phyloP scores from a whole-genome alignment of 1,140 invertebrate genomes.

The Musca domestica region DNA sequence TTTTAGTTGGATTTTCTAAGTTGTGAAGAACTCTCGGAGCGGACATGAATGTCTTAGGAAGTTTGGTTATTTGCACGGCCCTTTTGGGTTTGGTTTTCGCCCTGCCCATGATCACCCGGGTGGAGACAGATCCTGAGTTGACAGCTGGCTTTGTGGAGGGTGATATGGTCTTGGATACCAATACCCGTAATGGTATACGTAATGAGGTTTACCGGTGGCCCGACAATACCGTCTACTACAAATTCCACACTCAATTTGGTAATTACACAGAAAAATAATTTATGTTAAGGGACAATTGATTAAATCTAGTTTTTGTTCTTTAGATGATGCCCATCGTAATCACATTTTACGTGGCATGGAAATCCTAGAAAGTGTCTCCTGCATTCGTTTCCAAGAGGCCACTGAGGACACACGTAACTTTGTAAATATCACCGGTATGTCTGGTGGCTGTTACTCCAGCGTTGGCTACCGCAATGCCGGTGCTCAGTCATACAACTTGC shows the following conservation, averaged over 20 bases:
- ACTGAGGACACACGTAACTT: constrained; percentile 35
- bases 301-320: neutral
- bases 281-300: too few species aligned
- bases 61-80: neutral
- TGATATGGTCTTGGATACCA: constrained; percentile 32
- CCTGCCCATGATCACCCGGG: neutral
- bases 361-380: constrained; percentile 48
- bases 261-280: neutral
- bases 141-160: constrained; percentile 39
- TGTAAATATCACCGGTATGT: constrained; percentile 38
- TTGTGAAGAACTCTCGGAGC: neutral
- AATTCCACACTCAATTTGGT: constrained; percentile 29
- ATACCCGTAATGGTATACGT: constrained; percentile 58
- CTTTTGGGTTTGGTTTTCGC: neutral
- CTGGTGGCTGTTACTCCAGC: constrained; percentile 57
- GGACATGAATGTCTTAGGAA: neutral
- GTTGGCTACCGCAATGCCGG: constrained; percentile 56
- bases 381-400: constrained; percentile 39
- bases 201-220: constrained; percentile 63
- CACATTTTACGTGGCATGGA: constrained; percentile 31
- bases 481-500: constrained; percentile 57
- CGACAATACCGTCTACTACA: constrained; percentile 53
- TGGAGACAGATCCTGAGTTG: constrained; percentile 32
- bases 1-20: too few species aligned
- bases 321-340: constrained; percentile 23